Evolutionary conservation across 2,113 vertebrate genomes (phyloP).

Genomic region (Gallinago media): DNA sequence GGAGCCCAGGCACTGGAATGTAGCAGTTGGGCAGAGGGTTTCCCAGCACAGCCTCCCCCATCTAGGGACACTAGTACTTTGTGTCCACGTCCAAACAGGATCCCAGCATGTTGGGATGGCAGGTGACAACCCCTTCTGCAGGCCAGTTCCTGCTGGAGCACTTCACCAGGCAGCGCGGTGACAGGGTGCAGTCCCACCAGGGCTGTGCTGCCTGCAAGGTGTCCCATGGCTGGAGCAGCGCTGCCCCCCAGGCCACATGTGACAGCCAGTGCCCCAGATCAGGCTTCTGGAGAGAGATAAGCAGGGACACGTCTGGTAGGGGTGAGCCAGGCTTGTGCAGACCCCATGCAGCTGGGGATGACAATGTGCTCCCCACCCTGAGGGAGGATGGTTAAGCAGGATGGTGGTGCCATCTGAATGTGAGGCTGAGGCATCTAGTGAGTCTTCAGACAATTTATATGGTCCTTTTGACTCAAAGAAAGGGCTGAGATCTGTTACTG

Average conservation of each 20-base stretch:
- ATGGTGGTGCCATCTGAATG: neutral
- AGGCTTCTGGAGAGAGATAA: accelerated
- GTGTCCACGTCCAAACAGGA: accelerated
- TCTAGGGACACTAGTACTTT: accelerated
- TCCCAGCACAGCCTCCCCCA: neutral
- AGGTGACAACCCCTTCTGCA: accelerated
- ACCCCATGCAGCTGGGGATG: accelerated
- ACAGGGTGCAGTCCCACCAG: neutral
- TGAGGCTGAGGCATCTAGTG: neutral
- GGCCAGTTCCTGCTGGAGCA: accelerated
- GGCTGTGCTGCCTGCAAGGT: neutral
- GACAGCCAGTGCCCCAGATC: accelerated
- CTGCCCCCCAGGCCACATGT: neutral
- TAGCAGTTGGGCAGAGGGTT: neutral
- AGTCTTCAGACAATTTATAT: neutral
- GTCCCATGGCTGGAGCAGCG: accelerated
- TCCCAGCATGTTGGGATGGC: accelerated
- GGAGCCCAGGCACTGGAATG: neutral
- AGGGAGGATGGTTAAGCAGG: neutral
- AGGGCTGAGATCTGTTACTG: neutral
- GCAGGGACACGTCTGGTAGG: accelerated
- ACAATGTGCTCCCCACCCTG: neutral
- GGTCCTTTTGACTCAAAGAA: neutral
- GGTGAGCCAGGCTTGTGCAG: neutral
- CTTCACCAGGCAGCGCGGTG: accelerated